Evolutionary conservation across 2,797 vertebrate genomes (phyloP).

Genomic region (Phrynocephalus vlangalii): DNA sequence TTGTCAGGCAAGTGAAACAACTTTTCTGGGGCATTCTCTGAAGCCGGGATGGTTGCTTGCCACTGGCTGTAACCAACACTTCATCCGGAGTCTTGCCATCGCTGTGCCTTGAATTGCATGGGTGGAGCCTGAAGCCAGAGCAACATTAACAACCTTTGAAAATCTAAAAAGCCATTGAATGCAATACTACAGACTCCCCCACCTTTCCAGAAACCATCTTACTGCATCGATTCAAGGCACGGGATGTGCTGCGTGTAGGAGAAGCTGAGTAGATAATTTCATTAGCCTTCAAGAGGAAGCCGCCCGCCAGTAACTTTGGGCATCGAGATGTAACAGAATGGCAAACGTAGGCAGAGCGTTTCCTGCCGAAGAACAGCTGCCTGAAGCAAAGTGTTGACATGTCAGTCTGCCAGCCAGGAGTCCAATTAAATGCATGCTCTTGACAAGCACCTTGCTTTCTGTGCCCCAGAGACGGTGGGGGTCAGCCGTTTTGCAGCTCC

Average conservation of each 20-base stretch:
- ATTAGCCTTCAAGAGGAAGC: neutral
- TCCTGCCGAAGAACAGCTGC: slow-evolving; percentile 16
- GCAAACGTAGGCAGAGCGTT: neutral
- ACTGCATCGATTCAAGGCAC: slow-evolving; percentile 7
- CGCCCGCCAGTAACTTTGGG: neutral
- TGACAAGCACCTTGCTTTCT: slow-evolving; percentile 26
- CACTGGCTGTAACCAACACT: neutral
- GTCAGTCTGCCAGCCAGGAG: slow-evolving; percentile 26
- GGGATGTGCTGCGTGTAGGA: neutral
- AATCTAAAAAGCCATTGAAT: slow-evolving; percentile 2
- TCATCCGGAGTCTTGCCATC: neutral
- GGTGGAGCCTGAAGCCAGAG: neutral
- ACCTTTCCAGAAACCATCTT: neutral
- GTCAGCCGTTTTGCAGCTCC: slow-evolving; percentile 28
- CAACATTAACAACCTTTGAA: neutral
- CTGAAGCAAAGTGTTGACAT: slow-evolving; percentile 6
- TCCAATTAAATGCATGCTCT: slow-evolving; percentile 38
- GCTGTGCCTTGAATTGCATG: neutral
- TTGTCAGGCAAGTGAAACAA: neutral
- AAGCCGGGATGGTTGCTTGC: neutral
- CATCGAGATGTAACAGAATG: neutral
- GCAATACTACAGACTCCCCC: neutral
- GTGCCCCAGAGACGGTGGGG: slow-evolving; percentile 31
- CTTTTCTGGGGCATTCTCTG: neutral
- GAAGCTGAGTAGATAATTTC: neutral